phyloP scores from a whole-genome alignment of 2,888 invertebrate species.

The Rhabditoides inermis region DNA sequence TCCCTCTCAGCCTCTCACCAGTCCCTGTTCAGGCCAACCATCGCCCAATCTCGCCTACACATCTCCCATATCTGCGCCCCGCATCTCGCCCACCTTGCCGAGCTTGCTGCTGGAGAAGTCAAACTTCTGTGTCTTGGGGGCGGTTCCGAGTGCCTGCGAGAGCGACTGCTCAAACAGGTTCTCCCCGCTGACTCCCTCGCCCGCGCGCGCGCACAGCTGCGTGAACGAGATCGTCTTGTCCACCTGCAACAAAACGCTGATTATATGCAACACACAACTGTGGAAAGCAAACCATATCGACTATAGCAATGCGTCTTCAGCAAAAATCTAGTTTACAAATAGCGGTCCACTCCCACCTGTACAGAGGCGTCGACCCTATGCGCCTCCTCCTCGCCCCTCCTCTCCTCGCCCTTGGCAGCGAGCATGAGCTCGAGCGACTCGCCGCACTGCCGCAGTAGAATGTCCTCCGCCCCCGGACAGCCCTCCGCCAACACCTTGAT shows the following conservation, averaged over 20 bases:
- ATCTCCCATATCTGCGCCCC: too few relatives aligned
- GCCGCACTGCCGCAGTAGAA: conserved; percentile 73
- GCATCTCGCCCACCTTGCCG: conserved; percentile 61
- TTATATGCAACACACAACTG: background rate
- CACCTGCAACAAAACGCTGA: conserved; percentile 59
- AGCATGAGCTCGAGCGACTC: conserved; percentile 75
- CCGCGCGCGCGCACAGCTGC: conserved; percentile 61
- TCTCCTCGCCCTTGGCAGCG: conserved; percentile 42
- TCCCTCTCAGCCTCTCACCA: too few relatives aligned
- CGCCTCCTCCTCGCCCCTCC: conserved; percentile 30
- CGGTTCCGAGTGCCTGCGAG: conserved; percentile 60
- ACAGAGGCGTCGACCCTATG: conserved; percentile 31
- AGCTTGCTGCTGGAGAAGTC: conserved; percentile 59
- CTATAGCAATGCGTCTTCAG: too few relatives aligned
- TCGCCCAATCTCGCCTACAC: background rate
- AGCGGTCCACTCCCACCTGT: too few relatives aligned
- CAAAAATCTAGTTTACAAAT: too few relatives aligned
- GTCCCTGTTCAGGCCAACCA: background rate
- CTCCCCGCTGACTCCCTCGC: conserved; percentile 57
- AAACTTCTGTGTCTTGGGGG: conserved; percentile 51
- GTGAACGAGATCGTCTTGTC: conserved; percentile 78
- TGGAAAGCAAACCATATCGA: too few relatives aligned
- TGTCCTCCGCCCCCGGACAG: conserved; percentile 63
- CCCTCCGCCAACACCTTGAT: conserved; percentile 58
- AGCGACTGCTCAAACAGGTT: conserved; percentile 89